Conservation (phyloP, 2,888 invertebrate species). For the Incurvaria masculella region DNA sequence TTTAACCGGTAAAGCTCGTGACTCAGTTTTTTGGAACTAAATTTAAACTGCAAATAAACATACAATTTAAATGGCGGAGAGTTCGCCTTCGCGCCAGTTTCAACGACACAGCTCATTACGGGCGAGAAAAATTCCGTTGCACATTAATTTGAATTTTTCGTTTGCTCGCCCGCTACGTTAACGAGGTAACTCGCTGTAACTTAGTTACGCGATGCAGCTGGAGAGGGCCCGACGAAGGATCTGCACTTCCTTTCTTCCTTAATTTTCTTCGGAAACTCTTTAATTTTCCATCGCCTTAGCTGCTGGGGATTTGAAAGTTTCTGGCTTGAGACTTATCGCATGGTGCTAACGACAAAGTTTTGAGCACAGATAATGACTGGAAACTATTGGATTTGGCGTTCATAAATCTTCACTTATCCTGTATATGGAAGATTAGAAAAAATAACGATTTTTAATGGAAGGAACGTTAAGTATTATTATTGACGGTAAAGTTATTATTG, state of each 20-base stretch:
- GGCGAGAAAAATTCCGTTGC: conserved; percentile 26
- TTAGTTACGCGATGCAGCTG: conserved; percentile 40
- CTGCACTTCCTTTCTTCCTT: conserved; percentile 29
- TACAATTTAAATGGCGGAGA: no score
- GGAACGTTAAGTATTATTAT: no score
- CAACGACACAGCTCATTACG: conserved; percentile 45
- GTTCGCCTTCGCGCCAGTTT: no score
- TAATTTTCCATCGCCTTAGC: conserved; percentile 33
- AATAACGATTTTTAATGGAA: no score
- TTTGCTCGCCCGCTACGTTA: conserved; percentile 33
- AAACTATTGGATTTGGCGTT: not conserved
- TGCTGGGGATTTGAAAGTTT: not conserved
- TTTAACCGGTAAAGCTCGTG: no score
- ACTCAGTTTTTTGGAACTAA: no score
- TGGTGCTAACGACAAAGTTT: not conserved
- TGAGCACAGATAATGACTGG: not conserved
- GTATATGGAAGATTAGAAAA: no score
- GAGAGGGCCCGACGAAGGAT: no score
- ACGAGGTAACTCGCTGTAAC: conserved; percentile 44
- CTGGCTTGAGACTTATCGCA: not conserved
- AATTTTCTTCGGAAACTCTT: conserved; percentile 46
- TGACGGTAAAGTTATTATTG: no score
- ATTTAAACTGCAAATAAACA: no score
- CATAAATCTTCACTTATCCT: no score
- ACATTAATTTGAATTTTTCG: conserved; percentile 39